Evolutionary conservation across 2,888 invertebrate genomes (phyloP).

Genomic region (Oscheius sp.): DNA sequence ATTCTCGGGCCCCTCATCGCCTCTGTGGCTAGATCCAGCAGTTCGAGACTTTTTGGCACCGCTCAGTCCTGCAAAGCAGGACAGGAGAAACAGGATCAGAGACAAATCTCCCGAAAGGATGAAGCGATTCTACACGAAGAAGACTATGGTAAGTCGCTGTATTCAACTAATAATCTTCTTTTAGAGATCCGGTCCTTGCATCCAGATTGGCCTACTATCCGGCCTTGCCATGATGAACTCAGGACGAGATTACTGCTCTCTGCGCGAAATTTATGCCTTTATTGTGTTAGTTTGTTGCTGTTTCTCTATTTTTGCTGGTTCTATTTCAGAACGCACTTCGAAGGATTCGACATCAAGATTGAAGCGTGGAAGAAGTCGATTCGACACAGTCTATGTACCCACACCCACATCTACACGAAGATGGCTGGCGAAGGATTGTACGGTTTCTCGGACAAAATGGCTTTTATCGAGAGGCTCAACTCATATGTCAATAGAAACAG

Average conservation of each 20-base stretch:
- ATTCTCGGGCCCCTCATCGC: no score
- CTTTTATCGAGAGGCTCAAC: background rate
- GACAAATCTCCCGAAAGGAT: no score
- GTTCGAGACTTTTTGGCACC: no score
- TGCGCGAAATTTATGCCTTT: constrained; percentile 11
- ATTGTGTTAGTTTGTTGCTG: background rate
- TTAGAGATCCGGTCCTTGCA: background rate
- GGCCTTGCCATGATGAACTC: constrained; percentile 4
- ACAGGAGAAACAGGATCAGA: no score
- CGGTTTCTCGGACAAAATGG: background rate
- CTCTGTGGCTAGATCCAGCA: no score
- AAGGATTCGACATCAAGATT: constrained; percentile 1
- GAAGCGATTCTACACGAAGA: no score
- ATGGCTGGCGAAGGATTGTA: constrained; percentile 6
- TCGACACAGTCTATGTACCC: constrained; percentile 14
- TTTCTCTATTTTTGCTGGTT: background rate
- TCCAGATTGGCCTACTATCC: constrained; percentile 3
- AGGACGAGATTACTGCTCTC: constrained; percentile 10
- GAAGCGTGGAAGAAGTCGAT: constrained; percentile 22
- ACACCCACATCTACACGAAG: background rate
- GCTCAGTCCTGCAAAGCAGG: no score
- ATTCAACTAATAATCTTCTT: no score
- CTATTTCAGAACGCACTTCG: constrained; percentile 1
- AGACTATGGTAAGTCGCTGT: no score
- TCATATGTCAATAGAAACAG: background rate